A percentile compares a stretch with the other conserved stretches of the same genome.
phyloP scores from a whole-genome alignment of 2,113 vertebrate genomes.

The Dipodomys spectabilis region DNA sequence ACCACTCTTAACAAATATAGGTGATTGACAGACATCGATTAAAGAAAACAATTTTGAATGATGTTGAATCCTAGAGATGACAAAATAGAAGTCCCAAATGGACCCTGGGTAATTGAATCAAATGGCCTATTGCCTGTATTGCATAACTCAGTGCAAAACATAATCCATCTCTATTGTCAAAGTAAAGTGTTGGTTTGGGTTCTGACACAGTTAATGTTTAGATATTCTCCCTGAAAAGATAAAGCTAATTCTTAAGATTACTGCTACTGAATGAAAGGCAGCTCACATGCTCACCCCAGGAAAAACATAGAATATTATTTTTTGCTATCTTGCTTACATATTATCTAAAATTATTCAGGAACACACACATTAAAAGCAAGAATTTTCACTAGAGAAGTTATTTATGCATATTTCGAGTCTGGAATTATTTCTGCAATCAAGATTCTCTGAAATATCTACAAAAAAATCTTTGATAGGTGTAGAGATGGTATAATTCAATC shows the following conservation, averaged over 20 bases:
- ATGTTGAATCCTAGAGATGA: not conserved
- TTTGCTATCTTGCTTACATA: no score
- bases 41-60: not conserved
- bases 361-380: not conserved
- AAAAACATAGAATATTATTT: not conserved
- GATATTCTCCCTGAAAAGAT: not conserved
- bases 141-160: not conserved
- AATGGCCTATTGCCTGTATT: not conserved
- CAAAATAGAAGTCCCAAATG: slow-evolving; percentile 5
- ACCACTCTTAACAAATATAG: not conserved
- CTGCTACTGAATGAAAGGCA: not conserved
- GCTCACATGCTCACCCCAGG: not conserved
- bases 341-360: slow-evolving; percentile 23
- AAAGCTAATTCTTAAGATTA: not conserved
- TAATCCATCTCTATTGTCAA: not conserved
- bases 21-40: not conserved
- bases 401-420: slow-evolving; percentile 20
- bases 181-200: not conserved
- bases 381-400: not conserved
- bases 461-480: not conserved
- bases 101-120: not conserved
- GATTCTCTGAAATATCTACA: not conserved
- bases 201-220: slow-evolving; percentile 27
- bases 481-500: not conserved
- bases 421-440: slow-evolving; percentile 19